Percentiles rank a stretch among this genome's conserved stretches.
phyloP scores from a whole-genome alignment of 1,140 invertebrate genomes.

The Ephestia elutella region DNA sequence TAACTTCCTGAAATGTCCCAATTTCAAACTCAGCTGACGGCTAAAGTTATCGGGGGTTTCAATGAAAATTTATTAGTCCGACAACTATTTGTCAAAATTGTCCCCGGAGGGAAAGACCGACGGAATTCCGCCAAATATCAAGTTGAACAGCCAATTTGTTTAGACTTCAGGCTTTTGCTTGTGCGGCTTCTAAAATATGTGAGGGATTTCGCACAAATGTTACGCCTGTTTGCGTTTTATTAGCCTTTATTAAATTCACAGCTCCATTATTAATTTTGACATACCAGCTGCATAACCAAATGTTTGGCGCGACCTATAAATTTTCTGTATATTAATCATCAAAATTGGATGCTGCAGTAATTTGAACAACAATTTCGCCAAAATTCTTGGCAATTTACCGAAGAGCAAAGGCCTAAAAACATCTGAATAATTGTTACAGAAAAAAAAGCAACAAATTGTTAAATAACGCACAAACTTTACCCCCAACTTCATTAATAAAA shows the following conservation, averaged over 20 bases:
- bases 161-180: slow-evolving; percentile 33
- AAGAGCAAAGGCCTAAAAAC: too few relatives aligned
- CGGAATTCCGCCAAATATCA: slow-evolving; percentile 59
- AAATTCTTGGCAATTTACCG: too few relatives aligned
- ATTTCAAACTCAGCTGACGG: slow-evolving; percentile 45
- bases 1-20: slow-evolving; percentile 59
- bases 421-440: too few relatives aligned
- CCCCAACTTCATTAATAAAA: neutral
- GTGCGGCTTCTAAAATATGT: slow-evolving; percentile 39
- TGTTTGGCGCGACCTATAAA: neutral
- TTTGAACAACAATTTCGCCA: too few relatives aligned
- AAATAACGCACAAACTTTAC: neutral
- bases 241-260: neutral
- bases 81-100: slow-evolving; percentile 70
- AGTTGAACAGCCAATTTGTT: slow-evolving; percentile 58
- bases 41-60: slow-evolving; percentile 58
- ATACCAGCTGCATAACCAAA: neutral
- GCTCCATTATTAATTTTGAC: neutral
- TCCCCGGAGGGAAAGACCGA: slow-evolving; percentile 47
- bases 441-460: too few relatives aligned
- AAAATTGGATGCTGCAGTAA: neutral
- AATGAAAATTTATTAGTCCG: slow-evolving; percentile 70
- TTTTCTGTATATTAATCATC: neutral
- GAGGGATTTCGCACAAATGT: slow-evolving; percentile 12
- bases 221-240: neutral